Base-by-base conservation (phyloP, 2,888 invertebrate genomes). In the Sarcophaga caerulescens region DNA sequence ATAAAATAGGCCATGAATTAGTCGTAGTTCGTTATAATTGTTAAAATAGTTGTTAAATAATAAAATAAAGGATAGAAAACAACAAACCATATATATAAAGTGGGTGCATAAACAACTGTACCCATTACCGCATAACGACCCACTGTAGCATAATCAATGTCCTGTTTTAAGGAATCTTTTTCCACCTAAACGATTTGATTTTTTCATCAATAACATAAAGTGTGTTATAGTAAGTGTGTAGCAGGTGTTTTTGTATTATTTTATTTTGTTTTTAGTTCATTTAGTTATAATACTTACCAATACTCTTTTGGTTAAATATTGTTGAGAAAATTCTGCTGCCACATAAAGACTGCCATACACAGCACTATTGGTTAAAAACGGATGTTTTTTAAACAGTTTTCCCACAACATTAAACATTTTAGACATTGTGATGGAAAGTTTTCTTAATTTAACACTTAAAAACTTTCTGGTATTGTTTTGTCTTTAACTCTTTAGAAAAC, bases 301-400 rank as follows among this genome's bases (percentile, higher is more conserved):
- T 85, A 95, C 93, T 90, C 95, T 94, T 90, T 95, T 96, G 77
- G 95, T 95, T 86, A 96, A 93, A 11, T 95, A 95, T 93, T 97
- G 97, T 91, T 97, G 97, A 0, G 96, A 95, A 81, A 96, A 94
- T 91, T 97, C 97, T 0, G 97, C 97, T 5, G 96, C 96, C 0
- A 96, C 95, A 91, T 96, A 97, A 89, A 97, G 95, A 0, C 95
- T 94, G 6, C 96, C 97, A 92, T 97, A 97, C 57, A 97, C 94
- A 4, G 95, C 91, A 88, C 94, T 93, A 89, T 95, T 95, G 79
- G 94, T 94, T 62, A 94, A 84, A 45, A 95, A 93, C 0, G 95
- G 95, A 85, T 94, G 92, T 87, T 91, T 93, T 87, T 93, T 91
- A 69, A 95, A 93, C 17, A 94, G 87, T 3, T 82, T 82, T 45